These are phyloP conservation scores for Seriola dumerili DNA, from an alignment of 2,113 vertebrate genomes.

Conservation along the genomic window DNA sequence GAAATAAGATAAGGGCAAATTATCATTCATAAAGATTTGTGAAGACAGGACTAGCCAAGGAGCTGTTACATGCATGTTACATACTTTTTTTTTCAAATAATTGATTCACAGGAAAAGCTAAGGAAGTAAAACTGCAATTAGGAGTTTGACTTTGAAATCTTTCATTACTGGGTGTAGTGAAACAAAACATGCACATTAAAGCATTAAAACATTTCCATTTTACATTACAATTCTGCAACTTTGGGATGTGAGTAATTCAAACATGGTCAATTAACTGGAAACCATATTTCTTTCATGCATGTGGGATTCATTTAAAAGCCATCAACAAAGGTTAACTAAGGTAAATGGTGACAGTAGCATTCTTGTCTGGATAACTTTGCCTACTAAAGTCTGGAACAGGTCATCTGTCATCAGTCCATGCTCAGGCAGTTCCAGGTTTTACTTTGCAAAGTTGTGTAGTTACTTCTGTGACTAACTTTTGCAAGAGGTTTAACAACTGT, in stretches of 20 bases:
- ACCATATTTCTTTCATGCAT: not conserved
- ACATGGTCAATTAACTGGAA: not conserved
- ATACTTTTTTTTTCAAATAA: not conserved
- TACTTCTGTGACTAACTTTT: not conserved
- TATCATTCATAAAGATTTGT: constrained; percentile 2
- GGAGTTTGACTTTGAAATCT: not conserved
- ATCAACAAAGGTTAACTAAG: constrained; percentile 15
- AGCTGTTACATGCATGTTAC: not conserved
- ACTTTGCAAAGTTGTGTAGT: not conserved
- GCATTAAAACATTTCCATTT: not conserved
- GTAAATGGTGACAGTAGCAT: not conserved
- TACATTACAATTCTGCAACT: not conserved
- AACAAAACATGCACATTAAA: not conserved
- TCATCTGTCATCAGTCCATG: not conserved
- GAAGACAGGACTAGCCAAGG: not conserved
- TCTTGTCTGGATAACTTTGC: not conserved
- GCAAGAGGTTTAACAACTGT: not conserved
- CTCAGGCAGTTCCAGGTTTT: not conserved
- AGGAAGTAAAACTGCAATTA: not conserved
- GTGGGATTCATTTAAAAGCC: not conserved
- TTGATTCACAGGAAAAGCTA: not conserved
- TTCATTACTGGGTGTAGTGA: not conserved
- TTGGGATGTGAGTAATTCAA: not conserved
- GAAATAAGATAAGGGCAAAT: not conserved
- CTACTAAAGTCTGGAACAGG: no score